These are phyloP conservation scores for Anthopleura xanthogrammica DNA, from an alignment of 92 coral and sea anemone species.

Conservation along the genomic window DNA sequence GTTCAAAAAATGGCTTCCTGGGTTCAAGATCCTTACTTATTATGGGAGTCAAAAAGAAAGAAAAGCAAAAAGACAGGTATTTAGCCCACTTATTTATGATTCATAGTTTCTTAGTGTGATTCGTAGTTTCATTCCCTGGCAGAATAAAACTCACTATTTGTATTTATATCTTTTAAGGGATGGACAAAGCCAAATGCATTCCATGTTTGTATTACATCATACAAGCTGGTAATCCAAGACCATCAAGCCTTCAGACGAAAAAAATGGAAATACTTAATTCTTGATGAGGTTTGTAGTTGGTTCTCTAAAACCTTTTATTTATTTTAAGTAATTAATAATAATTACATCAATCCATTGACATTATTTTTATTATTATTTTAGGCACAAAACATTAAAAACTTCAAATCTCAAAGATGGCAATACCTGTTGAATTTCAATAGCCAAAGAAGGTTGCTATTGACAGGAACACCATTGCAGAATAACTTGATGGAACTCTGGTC, in stretches of 20 bases:
- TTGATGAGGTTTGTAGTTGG: slow-evolving; percentile 74
- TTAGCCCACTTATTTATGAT: background rate
- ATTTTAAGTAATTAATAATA: background rate
- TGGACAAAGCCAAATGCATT: slow-evolving; percentile 99
- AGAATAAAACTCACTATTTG: background rate
- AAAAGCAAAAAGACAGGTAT: slow-evolving; percentile 90
- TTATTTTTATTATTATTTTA: slow-evolving; percentile 6
- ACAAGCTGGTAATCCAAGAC: slow-evolving; percentile 97
- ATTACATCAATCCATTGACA: no score
- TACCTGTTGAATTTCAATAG: slow-evolving; percentile 95
- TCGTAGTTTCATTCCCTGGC: background rate
- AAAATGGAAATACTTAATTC: slow-evolving; percentile 95
- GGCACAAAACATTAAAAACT: slow-evolving; percentile 99
- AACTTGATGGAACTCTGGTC: slow-evolving; percentile 99
- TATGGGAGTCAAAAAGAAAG: slow-evolving; percentile 95
- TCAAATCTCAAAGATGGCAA: slow-evolving; percentile 99
- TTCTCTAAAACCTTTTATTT: background rate
- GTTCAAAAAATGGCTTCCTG: slow-evolving; percentile 97
- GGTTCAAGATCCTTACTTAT: slow-evolving; percentile 90
- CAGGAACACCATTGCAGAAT: slow-evolving; percentile 98
- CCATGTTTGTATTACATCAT: slow-evolving; percentile 96
- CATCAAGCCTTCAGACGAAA: slow-evolving; percentile 97
- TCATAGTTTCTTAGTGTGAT: background rate
- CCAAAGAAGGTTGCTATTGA: slow-evolving; percentile 85
- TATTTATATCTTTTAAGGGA: slow-evolving; percentile 56